These are phyloP conservation scores for Zaprionus vittiger DNA, from an alignment of 1,140 invertebrate species.

Conservation along the genomic window DNA sequence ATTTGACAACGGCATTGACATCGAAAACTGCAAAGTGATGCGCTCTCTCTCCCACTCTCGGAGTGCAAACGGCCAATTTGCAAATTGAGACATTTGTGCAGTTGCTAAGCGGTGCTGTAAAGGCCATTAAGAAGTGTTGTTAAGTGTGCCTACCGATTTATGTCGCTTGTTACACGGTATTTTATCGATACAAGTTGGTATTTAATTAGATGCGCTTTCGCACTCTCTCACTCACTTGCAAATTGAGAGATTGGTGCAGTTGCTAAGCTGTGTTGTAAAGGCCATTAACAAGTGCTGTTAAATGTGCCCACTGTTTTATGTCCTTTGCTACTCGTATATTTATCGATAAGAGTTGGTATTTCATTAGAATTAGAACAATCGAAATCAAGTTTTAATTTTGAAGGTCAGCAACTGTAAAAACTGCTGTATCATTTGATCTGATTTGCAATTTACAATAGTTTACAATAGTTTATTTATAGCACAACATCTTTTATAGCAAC, in stretches of 20 bases:
- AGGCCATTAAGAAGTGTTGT: neutral
- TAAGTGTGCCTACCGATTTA: neutral
- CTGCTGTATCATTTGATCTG: neutral
- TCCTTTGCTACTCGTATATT: neutral
- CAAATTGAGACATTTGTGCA: neutral
- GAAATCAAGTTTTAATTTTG: neutral
- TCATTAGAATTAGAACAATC: neutral
- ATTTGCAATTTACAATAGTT: neutral
- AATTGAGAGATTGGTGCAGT: neutral
- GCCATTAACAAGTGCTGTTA: neutral
- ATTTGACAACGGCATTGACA: conserved; percentile 72
- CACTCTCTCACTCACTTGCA: neutral
- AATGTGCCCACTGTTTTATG: neutral
- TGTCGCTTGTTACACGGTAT: neutral
- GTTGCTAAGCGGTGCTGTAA: conserved; percentile 1
- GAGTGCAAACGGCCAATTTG: neutral
- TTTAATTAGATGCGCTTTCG: conserved; percentile 1
- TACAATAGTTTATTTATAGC: neutral
- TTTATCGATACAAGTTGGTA: neutral
- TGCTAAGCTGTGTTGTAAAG: conserved; percentile 1
- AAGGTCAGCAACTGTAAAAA: neutral
- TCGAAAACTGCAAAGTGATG: conserved; percentile 42
- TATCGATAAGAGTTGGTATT: neutral
- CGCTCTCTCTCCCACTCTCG: conserved; percentile 5
- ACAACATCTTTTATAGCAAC: neutral